Base-by-base conservation (phyloP, 2,797 vertebrate species). In the Amblyraja radiata region DNA sequence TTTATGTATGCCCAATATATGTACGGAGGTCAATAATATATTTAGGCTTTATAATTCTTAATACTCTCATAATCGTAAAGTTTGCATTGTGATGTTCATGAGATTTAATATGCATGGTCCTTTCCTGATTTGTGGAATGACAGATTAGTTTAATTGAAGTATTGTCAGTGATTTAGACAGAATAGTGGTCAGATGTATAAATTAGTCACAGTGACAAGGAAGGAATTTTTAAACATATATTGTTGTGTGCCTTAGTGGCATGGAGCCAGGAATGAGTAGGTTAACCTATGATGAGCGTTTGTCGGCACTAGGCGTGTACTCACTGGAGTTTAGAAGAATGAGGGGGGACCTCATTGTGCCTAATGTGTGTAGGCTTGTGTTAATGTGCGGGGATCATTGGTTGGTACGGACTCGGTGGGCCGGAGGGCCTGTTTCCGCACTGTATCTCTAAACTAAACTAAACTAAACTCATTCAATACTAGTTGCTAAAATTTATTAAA, bases 151-250 rank as follows among this genome's bases (percentile, higher is more conserved):
- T 39, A 86, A 36, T 71, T 90, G 63, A 90, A 21, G 32, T 71
- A 39, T 90, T 90, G 86, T 9, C 86, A 90, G 14, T 71, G 86
- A 90, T 36, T 90, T 68, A 90, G 86, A 90, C 23, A 32, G 63
- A 90, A 71, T 90, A 90, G 86, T 63, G 71, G 18, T 71, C 65
- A 71, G 86, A 23, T 65, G n/a, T 90, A 23, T 90, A 90, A 90
- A 90, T 90, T 65, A 90, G 65, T 39, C 65, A 21, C 28, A 36
- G 28, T 90, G 63, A 90, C 32, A 23, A 65, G 65, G 36, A 63
- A 90, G 65, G 63, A 90, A 71, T 90, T 65, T 36, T 90, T 90
- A 54, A 65, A 90, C 63, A 39, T 90, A 63, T 68, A 90, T 90
- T 90, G 86, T 54, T 90, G n/a, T 90, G 65, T 90, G 63, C 32